Conservation (phyloP, 2,113 vertebrate genomes). For the Platysternon megacephalum region DNA sequence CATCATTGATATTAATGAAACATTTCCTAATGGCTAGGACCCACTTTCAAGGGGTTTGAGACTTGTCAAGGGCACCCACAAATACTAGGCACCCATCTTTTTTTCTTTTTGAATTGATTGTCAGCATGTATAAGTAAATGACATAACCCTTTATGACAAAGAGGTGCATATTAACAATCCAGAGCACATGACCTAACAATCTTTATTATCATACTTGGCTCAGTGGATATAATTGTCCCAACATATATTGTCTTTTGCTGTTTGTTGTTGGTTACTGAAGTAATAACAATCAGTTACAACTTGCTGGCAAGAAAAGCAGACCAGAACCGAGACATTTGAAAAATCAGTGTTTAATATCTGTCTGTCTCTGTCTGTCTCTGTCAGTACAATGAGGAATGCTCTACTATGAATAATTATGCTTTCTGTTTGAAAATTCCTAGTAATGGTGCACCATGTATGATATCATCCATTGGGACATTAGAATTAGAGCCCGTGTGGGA, state of each 20-base stretch:
- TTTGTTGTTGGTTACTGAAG: too few relatives aligned
- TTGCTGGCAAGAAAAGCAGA: neutral
- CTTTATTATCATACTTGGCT: too few relatives aligned
- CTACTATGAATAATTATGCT: neutral
- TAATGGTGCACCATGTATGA: accelerated
- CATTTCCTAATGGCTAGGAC: neutral
- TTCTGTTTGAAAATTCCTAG: neutral
- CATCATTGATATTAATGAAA: neutral
- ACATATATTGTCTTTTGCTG: too few relatives aligned
- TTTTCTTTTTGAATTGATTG: neutral
- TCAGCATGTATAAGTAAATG: neutral
- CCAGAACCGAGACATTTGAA: accelerated
- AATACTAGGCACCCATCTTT: too few relatives aligned
- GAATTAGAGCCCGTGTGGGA: accelerated
- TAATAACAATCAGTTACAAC: neutral
- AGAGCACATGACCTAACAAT: neutral
- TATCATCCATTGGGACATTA: neutral
- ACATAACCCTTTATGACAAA: neutral
- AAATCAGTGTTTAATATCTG: neutral
- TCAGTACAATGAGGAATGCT: too few relatives aligned
- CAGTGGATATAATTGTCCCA: too few relatives aligned
- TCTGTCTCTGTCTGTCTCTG: too few relatives aligned
- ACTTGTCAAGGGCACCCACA: too few relatives aligned
- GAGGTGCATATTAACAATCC: neutral
- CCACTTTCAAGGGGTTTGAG: too few relatives aligned